These are phyloP conservation scores for Tenthredo mesomela DNA, from an alignment of 2,888 invertebrate species.

Conservation along the genomic window DNA sequence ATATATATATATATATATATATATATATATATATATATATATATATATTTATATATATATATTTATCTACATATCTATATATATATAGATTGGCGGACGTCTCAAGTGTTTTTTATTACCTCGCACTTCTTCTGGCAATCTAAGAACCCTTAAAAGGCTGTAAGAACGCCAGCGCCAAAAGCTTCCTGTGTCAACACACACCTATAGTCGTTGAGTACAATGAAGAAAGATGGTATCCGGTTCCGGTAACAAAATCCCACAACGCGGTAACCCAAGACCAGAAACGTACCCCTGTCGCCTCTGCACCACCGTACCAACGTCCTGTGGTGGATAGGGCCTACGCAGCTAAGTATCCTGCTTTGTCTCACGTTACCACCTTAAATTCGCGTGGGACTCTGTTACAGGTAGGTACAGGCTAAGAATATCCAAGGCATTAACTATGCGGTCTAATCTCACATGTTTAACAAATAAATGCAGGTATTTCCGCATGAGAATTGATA, in stretches of 20 bases:
- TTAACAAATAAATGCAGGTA: neutral
- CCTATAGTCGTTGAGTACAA: conserved; percentile 54
- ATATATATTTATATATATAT: too few species aligned
- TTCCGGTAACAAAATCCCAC: conserved; percentile 70
- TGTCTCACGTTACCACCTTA: conserved; percentile 21
- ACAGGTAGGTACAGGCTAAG: neutral
- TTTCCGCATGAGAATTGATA: neutral
- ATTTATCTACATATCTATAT: too few species aligned
- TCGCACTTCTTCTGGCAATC: neutral
- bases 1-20: too few species aligned
- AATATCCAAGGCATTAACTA: neutral
- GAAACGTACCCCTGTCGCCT: conserved; percentile 8
- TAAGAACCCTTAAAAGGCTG: conserved; percentile 33
- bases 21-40: too few species aligned
- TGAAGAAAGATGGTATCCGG: conserved; percentile 55
- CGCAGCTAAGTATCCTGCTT: conserved; percentile 9
- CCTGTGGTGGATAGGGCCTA: conserved; percentile 7
- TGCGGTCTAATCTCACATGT: neutral
- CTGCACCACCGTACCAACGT: conserved; percentile 3
- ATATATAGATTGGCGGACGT: neutral
- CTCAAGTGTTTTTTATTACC: neutral
- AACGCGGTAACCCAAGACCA: conserved; percentile 66
- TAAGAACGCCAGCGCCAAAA: conserved; percentile 8
- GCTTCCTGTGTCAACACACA: conserved; percentile 12
- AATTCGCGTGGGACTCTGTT: neutral